Conservation (phyloP, 2,888 invertebrate genomes). For the Anoplius nigerrimus region DNA sequence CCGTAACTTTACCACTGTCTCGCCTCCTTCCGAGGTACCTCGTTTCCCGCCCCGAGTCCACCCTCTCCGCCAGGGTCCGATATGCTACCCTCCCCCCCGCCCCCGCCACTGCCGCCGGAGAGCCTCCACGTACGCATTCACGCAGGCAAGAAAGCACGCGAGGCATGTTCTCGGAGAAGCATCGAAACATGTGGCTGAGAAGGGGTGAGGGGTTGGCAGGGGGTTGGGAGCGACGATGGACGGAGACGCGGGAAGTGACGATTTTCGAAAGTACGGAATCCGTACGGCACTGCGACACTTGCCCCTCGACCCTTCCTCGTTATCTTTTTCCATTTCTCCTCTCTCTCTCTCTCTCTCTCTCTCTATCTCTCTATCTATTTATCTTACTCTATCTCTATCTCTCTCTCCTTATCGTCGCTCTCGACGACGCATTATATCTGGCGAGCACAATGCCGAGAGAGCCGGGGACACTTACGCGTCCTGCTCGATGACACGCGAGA, state of each 20-base stretch:
- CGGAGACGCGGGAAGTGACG: neutral
- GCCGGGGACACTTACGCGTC: neutral
- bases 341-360: no score
- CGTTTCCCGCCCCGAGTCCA: constrained; percentile 47
- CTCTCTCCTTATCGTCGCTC: no score
- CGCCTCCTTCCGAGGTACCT: constrained; percentile 4
- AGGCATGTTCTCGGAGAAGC: no score
- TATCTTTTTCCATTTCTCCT: neutral
- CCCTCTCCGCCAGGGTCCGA: constrained; percentile 16
- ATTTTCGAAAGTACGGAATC: neutral
- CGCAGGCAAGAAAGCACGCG: no score
- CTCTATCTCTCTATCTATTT: no score
- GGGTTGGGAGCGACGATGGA: constrained; percentile 3
- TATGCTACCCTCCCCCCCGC: constrained; percentile 14
- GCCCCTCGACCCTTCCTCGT: neutral
- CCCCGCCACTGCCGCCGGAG: constrained; percentile 16
- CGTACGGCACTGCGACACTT: neutral
- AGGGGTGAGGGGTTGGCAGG: neutral
- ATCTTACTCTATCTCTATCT: no score
- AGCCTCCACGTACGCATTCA: neutral
- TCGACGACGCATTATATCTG: constrained; percentile 34
- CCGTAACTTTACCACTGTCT: neutral
- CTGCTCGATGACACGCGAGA: constrained; percentile 12
- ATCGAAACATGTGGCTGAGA: no score
- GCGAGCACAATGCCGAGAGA: neutral